Evolutionary conservation across 2,113 vertebrate genomes (phyloP), one percentile per base, ranked within the genome.

Genomic region (Girardinichthys multiradiatus): DNA sequence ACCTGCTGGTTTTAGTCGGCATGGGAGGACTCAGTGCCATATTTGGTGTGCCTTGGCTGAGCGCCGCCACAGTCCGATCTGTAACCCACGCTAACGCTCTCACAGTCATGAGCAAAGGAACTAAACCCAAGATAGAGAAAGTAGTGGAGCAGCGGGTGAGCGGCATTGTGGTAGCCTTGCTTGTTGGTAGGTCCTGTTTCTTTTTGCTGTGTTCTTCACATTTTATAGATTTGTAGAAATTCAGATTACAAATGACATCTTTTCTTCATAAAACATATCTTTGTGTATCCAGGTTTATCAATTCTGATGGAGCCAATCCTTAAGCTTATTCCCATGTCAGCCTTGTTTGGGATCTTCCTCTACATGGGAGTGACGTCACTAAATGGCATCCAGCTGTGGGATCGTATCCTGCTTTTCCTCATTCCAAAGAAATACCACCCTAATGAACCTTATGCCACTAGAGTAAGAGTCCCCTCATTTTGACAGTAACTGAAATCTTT

Each of bases 351-450:
- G 75, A 99, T 99, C 88, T 99, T 99, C 83, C 95, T 99, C 66
- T 99, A 99, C 91, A 99, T 99, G 98, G 98, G 98, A 0, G 95
- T 99, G 69, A 99, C 98, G 0, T 99, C 98, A 3, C 95, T 99
- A 59, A 97, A 95, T 0, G 98, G 98, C 48, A 97, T 99, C 86
- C 98, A 99, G 91, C 91, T 99, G 60, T 99, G 96, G 1, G 97
- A 99, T 79, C 96, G 98, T 65, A 93, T 97, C 17, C 91, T 97
- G 74, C 95, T 99, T 57, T 85, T 98, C 42, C 72, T 98, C 68
- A 95, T 97, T 68, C 98, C 98, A 0, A 93, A 96, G 83, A 99
- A 99, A 90, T 97, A 99, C 85, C 97, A 98, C 63, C 98, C 98
- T 0, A 79, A 93, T 0, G 94, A 96, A 80, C 92, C 95, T 51